Evolutionary conservation across 1,140 invertebrate species (phyloP).

Genomic region (Polypedilum pembai): DNA sequence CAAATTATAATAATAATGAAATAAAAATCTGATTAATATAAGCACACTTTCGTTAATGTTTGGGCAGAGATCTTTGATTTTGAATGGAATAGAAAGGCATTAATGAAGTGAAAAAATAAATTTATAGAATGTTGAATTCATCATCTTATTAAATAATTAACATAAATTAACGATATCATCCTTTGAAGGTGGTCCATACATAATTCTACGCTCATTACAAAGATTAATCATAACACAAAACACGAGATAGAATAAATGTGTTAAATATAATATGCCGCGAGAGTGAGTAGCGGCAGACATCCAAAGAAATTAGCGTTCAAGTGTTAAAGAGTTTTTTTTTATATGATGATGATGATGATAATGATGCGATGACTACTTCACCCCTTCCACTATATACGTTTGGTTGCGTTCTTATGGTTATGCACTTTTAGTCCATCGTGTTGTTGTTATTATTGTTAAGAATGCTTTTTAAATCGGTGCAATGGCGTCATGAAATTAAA

Average conservation of each 20-base stretch:
- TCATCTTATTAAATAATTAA: conserved; percentile 20
- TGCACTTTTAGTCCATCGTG: too few species aligned
- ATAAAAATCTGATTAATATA: conserved; percentile 14
- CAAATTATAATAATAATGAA: neutral
- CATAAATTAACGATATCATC: conserved; percentile 19
- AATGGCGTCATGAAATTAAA: conserved; percentile 18
- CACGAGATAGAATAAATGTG: neutral
- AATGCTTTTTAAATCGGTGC: conserved; percentile 6
- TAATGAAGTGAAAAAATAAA: conserved; percentile 2
- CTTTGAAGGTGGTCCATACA: neutral
- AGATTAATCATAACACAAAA: neutral
- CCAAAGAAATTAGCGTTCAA: conserved; percentile 11
- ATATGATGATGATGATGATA: neutral
- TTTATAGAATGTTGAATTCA: neutral
- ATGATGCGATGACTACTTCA: conserved; percentile 5
- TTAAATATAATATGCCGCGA: neutral
- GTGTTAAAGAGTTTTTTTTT: neutral
- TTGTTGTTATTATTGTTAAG: neutral
- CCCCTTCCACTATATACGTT: too few species aligned
- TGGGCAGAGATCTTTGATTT: neutral
- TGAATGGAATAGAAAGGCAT: neutral
- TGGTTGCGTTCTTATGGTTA: too few species aligned
- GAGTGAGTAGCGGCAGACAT: neutral
- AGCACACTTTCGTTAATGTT: neutral
- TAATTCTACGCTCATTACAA: conserved; percentile 17